Base-by-base conservation (phyloP, 1,140 invertebrate species). In the Micrasema longulum region DNA sequence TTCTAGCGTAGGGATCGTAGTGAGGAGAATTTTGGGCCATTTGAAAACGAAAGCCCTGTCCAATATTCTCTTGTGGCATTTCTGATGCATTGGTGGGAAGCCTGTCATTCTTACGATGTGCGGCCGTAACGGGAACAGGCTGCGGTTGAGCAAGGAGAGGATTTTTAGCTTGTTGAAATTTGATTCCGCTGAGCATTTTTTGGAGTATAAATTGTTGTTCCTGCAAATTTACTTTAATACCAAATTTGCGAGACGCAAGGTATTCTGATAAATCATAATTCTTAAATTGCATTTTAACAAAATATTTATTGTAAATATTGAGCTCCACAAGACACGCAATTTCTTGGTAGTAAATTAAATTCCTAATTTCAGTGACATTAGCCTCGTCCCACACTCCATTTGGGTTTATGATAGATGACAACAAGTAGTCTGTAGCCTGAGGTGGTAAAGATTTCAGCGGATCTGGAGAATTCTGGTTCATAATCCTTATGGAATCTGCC, bases 361-460 rank as follows among this genome's bases (percentile, higher is more conserved):
- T 81, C 53, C 81, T 83, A 12, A 90, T 81, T 60, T 82, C 80
- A 18, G 84, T 75, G 23, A 90, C 66, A n/a, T 81, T 77, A 4
- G 80, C 75, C 9, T 82, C 79, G 9, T 87, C 84, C 88, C 88
- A 89, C 73, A 65, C 14, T 78, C 81, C 22, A 79, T 80, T 22
- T 79, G 72, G 65, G 52, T 87, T 83, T 50, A 84, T 76, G 5
- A 89, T 79, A 47, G 87, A 80, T 16, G 85, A 83, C 41, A 92
- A 78, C 73, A 87, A 83, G 73, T 89, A 91, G 14, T 87, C 86
- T 10, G 80, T 80, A 1, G 89, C 87, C 75, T 88, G 84, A 5
- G 86, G 82, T 22, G 84, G 85, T 67, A 87, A 78, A 12, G 85
- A 77, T 35, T 85, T 77, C 31, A 90, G 83, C 31, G 84, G 77